Base-by-base conservation (phyloP, 2,888 invertebrate genomes). In the Apocheima hispidaria region DNA sequence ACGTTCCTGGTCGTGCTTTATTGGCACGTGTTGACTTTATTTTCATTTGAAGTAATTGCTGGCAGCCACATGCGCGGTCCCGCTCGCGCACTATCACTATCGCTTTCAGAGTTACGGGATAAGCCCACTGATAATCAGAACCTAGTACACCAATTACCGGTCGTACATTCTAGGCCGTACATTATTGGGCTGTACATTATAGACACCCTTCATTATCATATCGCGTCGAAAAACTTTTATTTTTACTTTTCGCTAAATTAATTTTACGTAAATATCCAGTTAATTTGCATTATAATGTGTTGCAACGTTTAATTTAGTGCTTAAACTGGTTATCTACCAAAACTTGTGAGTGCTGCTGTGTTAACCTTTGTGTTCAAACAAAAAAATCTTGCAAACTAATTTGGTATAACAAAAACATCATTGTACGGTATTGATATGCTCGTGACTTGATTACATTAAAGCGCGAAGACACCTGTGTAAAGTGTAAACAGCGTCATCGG, bases 211-310 rank as follows among this genome's bases (percentile, higher is more conserved):
- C n/a, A n/a, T n/a, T n/a, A n/a, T n/a, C n/a, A n/a, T n/a, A n/a
- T 35, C 35, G 2, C 28, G 35, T 43, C 50, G 50, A 21, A 33
- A 21, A 57, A 49, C 16, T 30, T 18, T 16, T 33, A 28, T 38
- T 18, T 46, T 41, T 54, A 14, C 43, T 54, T 49, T 20, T 38
- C 40, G 28, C 51, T 48, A 40, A 40, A 30, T 41, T 59, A 14
- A 48, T 60, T 53, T 41, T 21, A 28, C n/a, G 23, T 14, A 7
- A 35, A n/a, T 28, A 48, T 28, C 40, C 26, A 30, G 12, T 53
- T 58, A 12, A 60, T 60, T 53, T 54, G 54, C 49, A 49, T 60
- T 35, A 54, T 36, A 4, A 43, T 43, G 12, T 38, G 10, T 41
- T 43, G 12, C 21, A 6, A 3, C 16, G 9, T 18, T 5, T 50